Conservation (phyloP, 2,797 vertebrate species). For the Prionace glauca region DNA sequence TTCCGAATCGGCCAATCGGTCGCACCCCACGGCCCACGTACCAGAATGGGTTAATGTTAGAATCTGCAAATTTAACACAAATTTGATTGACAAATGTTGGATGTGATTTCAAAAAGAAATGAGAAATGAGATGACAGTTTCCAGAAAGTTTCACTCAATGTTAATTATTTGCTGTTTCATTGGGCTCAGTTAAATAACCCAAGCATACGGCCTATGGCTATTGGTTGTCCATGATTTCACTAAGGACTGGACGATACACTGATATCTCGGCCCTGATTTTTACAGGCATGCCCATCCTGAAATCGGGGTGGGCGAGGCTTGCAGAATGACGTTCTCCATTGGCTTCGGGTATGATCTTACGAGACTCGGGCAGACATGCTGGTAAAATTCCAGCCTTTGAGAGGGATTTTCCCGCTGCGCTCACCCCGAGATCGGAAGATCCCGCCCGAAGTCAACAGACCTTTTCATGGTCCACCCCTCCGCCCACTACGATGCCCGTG, state of each 20-base stretch:
- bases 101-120: not conserved
- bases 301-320: too few relatives aligned
- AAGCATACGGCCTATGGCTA: not conserved
- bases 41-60: slow-evolving; percentile 84
- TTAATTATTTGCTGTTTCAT: not conserved
- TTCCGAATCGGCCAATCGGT: slow-evolving; percentile 83
- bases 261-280: not conserved
- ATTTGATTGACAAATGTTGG: not conserved
- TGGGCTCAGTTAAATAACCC: not conserved
- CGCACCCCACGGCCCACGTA: slow-evolving; percentile 80
- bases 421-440: too few relatives aligned
- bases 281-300: too few relatives aligned
- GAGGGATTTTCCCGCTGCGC: too few relatives aligned
- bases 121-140: not conserved
- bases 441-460: too few relatives aligned
- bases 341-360: too few relatives aligned
- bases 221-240: not conserved
- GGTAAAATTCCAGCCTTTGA: too few relatives aligned
- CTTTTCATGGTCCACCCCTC: too few relatives aligned
- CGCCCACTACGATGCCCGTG: too few relatives aligned
- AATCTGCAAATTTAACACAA: slow-evolving; percentile 58
- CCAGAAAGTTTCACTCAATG: not conserved
- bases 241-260: not conserved
- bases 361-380: too few relatives aligned
- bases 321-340: too few relatives aligned